Base-by-base conservation (phyloP, 2,888 invertebrate species). In the Lasioglossum vierecki region DNA sequence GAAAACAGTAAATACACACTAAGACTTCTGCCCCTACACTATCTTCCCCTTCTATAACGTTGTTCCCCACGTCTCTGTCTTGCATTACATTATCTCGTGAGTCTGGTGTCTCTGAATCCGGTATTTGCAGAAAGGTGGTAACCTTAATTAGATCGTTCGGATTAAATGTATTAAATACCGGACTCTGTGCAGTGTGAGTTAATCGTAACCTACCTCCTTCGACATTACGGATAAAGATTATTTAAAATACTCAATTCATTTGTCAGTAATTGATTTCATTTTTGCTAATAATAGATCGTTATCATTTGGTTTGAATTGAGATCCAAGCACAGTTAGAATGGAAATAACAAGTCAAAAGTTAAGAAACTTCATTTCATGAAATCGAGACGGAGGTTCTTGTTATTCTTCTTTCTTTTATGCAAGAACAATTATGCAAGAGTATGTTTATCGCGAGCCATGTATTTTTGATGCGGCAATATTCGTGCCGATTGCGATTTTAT, bases 401-500 rank as follows among this genome's bases (percentile, higher is more conserved):
- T 39, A 41, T 6, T 39, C 13, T 41, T 2, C 22, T 70, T n/a
- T 18, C 41, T 22, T 13, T 41, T 11, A 13, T 70, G 41, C 39
- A 68, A 39, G 18, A 18, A 68, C 68, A 39, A 39, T 41, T 70
- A 70, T 39, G 8, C 9, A 41, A 39, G 15, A 35, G 8, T 2
- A 57, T 57, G 57, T 41, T 9, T 53, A 9, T 39, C n/a, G 74
- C 26, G 30, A 13, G 63, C 68, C 53, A 22, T 80, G 80, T 70
- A 73, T 80, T 84, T 76, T 49, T 80, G 74, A 30, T 60, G 49
- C 53, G 9, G 8, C 18, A 77, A 68, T 71, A 76, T 75, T 75
- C 74, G 77, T 75, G 84, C 63, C 85, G 83, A 78, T 84, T 81
- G 77, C 41, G 75, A 81, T 71, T 84, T 84, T 44, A 84, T 79